Evolutionary conservation across 1,140 invertebrate species (phyloP).

Genomic region (Latrodectus geometricus): DNA sequence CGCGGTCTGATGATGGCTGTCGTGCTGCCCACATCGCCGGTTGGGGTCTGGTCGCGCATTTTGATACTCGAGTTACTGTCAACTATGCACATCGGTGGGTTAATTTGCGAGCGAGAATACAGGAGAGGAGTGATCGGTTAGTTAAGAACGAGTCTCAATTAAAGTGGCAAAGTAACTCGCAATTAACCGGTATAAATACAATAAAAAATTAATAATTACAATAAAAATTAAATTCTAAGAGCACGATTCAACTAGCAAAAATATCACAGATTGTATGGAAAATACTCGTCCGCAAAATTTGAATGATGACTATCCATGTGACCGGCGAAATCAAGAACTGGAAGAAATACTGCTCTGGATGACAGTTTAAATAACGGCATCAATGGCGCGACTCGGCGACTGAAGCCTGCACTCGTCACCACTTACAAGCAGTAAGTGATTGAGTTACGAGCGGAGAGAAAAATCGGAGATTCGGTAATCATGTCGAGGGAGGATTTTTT

Average conservation of each 20-base stretch:
- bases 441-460: constrained; percentile 8
- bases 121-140: not conserved
- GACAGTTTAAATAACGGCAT: not conserved
- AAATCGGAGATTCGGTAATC: constrained; percentile 1
- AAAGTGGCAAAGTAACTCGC: not conserved
- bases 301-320: not conserved
- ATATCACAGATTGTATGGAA: not conserved
- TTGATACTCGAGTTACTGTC: constrained; percentile 21
- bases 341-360: too few relatives aligned
- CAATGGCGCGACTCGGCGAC: constrained; percentile 35
- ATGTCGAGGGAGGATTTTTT: not conserved
- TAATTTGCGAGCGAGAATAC: too few relatives aligned
- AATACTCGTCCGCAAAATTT: not conserved
- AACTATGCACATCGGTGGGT: constrained; percentile 50
- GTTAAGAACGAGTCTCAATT: not conserved
- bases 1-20: constrained; percentile 41
- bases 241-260: not conserved
- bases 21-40: not conserved
- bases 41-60: constrained; percentile 40
- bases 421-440: constrained; percentile 2
- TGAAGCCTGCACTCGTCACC: not conserved
- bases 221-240: not conserved
- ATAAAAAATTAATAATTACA: not conserved
- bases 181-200: not conserved
- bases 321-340: too few relatives aligned